Conservation (phyloP, 2,888 invertebrate species). For the Lochmaea capreae region DNA sequence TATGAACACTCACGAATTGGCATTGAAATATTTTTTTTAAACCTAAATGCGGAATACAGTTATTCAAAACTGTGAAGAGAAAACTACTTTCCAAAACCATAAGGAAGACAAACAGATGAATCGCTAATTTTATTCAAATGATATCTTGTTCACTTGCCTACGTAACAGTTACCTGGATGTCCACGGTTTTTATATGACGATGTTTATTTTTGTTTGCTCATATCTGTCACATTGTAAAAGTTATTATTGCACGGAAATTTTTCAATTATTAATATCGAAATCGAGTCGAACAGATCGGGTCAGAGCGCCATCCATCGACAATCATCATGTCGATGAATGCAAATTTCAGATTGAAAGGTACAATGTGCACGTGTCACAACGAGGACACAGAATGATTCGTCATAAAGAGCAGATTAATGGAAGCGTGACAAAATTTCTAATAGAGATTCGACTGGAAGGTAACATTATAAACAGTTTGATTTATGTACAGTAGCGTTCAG, state of each 20-base stretch:
- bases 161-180: no score
- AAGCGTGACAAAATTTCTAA: constrained; percentile 58
- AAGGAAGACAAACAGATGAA: no score
- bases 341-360: constrained; percentile 54
- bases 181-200: no score
- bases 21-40: no score
- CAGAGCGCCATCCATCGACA: constrained; percentile 3
- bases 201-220: no score
- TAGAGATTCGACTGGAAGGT: constrained; percentile 56
- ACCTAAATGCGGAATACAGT: no score
- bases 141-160: no score
- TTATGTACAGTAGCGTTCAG: constrained; percentile 12
- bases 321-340: constrained; percentile 39
- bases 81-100: no score
- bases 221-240: neutral
- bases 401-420: constrained; percentile 61
- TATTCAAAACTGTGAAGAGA: no score
- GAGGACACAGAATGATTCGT: constrained; percentile 54
- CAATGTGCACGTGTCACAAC: constrained; percentile 54
- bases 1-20: no score
- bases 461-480: constrained; percentile 22
- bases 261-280: constrained; percentile 12
- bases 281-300: neutral
- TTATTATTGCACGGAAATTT: neutral
- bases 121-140: no score